Base-by-base conservation (phyloP, 2,113 vertebrate species). In the Sander vitreus region DNA sequence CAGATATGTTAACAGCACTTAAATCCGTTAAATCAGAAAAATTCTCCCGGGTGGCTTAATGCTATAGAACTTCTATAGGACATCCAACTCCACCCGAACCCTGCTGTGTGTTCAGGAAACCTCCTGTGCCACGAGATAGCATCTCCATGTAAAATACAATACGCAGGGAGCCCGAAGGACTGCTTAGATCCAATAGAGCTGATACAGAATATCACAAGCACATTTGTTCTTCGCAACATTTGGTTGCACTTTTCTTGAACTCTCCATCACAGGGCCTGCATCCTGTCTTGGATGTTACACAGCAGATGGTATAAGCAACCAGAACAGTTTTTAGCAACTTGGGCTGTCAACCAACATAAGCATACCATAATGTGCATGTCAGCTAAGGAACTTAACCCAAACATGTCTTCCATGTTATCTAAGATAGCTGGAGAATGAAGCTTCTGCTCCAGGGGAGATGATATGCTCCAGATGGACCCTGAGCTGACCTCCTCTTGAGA, bases 171-270 rank as follows among this genome's bases (percentile, higher is more conserved):
- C 16, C 65, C 15, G 14, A 54, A 73, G 13, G 58, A 67, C 65
- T 33, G 62, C 76, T 64, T 16, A 25, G 60, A 57, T 70, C 55
- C 55, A 70, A 11, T 2, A 15, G 45, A 85, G 68, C 71, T 51
- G 51, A 85, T 43, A 62, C 48, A 58, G 14, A 88, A 80, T 36
- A 85, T 85, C 62, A 68, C 21, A 39, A 80, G n/a, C 76, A 78
- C 45, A 11, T 79, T 83, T 76, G 47, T 67, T 45, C 54, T 64
- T 6, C 63, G 53, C n/a, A 86, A 63, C 65, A 63, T 79, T 85
- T 69, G 55, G n/a, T 70, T 88, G 77, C 84, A 91, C 88, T 84
- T 68, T 63, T 5, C 47, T 25, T 91, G 90, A 90, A 90, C 89
- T 77, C 59, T 25, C 30, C 14, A 23, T 84, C 77, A 48, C 30